phyloP scores from a whole-genome alignment of 2,797 vertebrate species.

The Sebastes nivosus region DNA sequence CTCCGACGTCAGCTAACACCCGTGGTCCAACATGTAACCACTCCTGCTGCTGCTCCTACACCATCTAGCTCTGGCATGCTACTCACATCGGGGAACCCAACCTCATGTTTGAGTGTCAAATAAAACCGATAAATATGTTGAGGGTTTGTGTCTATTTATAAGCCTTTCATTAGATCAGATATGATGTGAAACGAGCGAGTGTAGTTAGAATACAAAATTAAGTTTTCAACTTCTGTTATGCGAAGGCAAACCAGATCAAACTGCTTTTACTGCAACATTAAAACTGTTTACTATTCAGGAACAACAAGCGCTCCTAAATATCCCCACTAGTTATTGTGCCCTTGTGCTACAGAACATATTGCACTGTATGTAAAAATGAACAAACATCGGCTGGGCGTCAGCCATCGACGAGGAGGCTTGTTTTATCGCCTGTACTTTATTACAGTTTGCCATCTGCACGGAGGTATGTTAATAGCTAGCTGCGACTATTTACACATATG shows the following conservation, averaged over 20 bases:
- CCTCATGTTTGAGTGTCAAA: not conserved
- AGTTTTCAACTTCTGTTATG: slow-evolving; percentile 62
- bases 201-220: slow-evolving; percentile 44
- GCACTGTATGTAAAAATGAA: slow-evolving; percentile 84
- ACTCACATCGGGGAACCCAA: slow-evolving; percentile 9
- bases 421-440: slow-evolving; percentile 88
- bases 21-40: slow-evolving; percentile 58
- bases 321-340: slow-evolving; percentile 81
- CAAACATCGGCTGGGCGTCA: slow-evolving; percentile 78
- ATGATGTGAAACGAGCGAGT: slow-evolving; percentile 26
- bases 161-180: slow-evolving; percentile 18
- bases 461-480: slow-evolving; percentile 86
- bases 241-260: slow-evolving; percentile 66
- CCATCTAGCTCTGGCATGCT: slow-evolving; percentile 35
- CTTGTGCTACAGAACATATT: slow-evolving; percentile 82
- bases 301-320: slow-evolving; percentile 80
- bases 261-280: slow-evolving; percentile 74
- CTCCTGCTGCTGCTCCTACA: slow-evolving; percentile 31
- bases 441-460: slow-evolving; percentile 88
- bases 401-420: slow-evolving; percentile 76
- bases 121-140: not conserved
- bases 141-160: not conserved
- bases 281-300: slow-evolving; percentile 81
- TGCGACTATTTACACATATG: slow-evolving; percentile 85
- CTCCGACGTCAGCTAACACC: slow-evolving; percentile 54